phyloP scores from a whole-genome alignment of 2,797 vertebrate genomes.

The Kryptopterus vitreolus region DNA sequence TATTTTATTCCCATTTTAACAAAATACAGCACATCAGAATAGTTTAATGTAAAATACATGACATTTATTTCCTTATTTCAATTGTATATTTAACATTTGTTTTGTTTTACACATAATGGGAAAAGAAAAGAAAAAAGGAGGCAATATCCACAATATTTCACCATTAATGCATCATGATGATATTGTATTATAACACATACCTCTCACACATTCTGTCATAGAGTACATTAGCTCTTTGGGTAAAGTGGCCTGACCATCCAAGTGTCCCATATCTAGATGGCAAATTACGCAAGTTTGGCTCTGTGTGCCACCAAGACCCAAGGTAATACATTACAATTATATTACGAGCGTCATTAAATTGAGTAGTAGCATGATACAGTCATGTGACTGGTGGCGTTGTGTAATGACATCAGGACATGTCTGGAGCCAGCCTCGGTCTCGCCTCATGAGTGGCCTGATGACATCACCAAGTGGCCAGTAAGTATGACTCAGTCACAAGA shows the following conservation, averaged over 20 bases:
- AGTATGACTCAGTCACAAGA: slow-evolving; percentile 59
- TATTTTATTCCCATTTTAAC: background rate
- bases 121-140: background rate
- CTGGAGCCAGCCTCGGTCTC: slow-evolving; percentile 92
- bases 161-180: background rate
- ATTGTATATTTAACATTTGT: background rate
- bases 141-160: background rate
- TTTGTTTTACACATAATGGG: background rate
- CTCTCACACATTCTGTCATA: slow-evolving; percentile 60
- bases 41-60: background rate
- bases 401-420: slow-evolving; percentile 79
- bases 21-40: background rate
- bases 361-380: background rate
- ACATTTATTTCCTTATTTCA: background rate
- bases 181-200: slow-evolving; percentile 10
- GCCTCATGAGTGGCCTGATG: slow-evolving; percentile 95
- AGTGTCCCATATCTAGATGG: slow-evolving; percentile 79
- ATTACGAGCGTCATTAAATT: slow-evolving; percentile 4
- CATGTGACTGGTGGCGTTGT: slow-evolving; percentile 19
- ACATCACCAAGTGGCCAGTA: slow-evolving; percentile 98
- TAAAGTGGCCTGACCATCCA: slow-evolving; percentile 90
- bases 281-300: slow-evolving; percentile 79
- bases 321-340: slow-evolving; percentile 75
- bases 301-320: slow-evolving; percentile 97
- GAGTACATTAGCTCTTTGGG: slow-evolving; percentile 92